phyloP scores from a whole-genome alignment of 2,797 vertebrate genomes.

The Zenarchopterus dispar region DNA sequence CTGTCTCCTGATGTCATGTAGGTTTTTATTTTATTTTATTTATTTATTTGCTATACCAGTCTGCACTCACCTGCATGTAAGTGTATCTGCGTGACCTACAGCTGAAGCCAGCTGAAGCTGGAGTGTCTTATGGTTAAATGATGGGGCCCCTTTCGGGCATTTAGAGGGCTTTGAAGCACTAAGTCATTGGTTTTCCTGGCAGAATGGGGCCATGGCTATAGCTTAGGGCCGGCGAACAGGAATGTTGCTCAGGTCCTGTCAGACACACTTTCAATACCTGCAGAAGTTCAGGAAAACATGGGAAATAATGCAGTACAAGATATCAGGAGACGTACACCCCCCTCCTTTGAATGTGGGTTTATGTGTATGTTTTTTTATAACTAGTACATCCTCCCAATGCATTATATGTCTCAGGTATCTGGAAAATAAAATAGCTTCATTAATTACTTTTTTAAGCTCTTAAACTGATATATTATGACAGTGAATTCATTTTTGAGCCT shows the following conservation, averaged over 20 bases:
- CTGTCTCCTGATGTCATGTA: background rate
- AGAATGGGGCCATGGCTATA: constrained; percentile 75
- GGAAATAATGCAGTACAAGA: too few species aligned
- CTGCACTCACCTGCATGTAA: background rate
- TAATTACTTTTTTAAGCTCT: too few species aligned
- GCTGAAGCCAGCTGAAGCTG: constrained; percentile 50
- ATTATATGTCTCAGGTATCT: too few species aligned
- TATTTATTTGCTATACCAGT: background rate
- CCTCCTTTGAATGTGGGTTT: too few species aligned
- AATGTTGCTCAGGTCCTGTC: constrained; percentile 45
- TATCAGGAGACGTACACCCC: too few species aligned
- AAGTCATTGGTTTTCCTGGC: constrained; percentile 81
- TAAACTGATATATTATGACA: too few species aligned
- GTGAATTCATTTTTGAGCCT: too few species aligned
- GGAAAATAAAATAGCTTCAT: too few species aligned
- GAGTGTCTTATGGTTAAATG: constrained; percentile 76
- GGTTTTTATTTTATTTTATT: background rate
- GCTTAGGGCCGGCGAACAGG: constrained; percentile 58
- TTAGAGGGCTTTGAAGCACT: constrained; percentile 67
- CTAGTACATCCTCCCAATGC: too few species aligned
- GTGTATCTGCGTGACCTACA: constrained; percentile 17
- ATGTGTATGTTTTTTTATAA: too few species aligned
- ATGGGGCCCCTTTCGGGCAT: constrained; percentile 64
- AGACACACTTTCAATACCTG: constrained; percentile 33
- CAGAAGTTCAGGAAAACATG: too few species aligned